phyloP scores from a whole-genome alignment of 2,113 vertebrate genomes.

The Opisthocomus hoazin region DNA sequence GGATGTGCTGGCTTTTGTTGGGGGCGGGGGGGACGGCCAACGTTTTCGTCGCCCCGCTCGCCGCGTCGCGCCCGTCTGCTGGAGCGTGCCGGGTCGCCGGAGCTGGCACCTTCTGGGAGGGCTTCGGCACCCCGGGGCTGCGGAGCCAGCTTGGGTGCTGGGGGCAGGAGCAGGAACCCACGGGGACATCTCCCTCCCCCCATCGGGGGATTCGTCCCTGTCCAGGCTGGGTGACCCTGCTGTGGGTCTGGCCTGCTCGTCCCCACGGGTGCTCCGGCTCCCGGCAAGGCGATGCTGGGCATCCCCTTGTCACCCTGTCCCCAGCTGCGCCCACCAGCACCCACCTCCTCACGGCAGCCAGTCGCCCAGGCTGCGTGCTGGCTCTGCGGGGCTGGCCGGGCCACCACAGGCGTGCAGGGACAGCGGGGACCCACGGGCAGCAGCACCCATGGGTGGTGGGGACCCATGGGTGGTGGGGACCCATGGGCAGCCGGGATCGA shows the following conservation, averaged over 20 bases:
- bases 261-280: neutral
- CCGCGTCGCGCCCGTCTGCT: rapidly evolving
- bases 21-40: too few species aligned
- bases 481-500: neutral
- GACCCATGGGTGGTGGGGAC: neutral
- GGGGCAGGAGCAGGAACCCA: neutral
- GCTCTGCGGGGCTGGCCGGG: neutral
- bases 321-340: neutral
- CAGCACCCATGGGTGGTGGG: neutral
- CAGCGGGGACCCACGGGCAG: neutral
- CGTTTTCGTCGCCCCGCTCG: rapidly evolving
- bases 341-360: rapidly evolving
- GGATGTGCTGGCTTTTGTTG: neutral
- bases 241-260: neutral
- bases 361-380: rapidly evolving
- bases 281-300: neutral
- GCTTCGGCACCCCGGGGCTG: neutral
- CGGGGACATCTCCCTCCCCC: neutral
- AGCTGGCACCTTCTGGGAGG: too few species aligned
- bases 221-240: neutral
- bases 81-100: rapidly evolving
- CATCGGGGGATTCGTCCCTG: rapidly evolving
- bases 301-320: neutral
- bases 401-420: rapidly evolving
- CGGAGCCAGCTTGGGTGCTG: neutral